Percentiles rank a stretch among this genome's conserved stretches.
Conservation (phyloP, 2,888 invertebrate species). For the Gymnocheta viridis region DNA sequence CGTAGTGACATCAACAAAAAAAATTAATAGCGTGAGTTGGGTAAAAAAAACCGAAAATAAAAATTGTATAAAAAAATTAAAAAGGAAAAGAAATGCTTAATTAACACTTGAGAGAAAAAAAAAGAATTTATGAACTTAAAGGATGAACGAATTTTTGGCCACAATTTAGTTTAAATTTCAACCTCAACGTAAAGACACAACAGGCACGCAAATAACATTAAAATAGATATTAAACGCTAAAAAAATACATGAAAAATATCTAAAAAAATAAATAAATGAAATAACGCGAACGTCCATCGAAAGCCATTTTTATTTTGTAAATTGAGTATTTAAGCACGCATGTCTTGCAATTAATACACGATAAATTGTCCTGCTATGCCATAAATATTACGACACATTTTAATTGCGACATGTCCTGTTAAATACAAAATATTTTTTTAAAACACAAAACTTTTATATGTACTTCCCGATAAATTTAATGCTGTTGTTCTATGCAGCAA, state of each 20-base stretch:
- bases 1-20: conserved; percentile 14
- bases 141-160: conserved; percentile 51
- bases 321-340: conserved; percentile 53
- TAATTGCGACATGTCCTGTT: conserved; percentile 35
- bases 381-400: too few species aligned
- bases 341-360: conserved; percentile 1
- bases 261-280: background rate
- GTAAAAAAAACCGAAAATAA: too few species aligned
- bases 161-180: conserved; percentile 64
- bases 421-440: conserved; percentile 44
- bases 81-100: conserved; percentile 46
- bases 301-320: background rate
- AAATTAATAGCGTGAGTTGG: conserved; percentile 64
- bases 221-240: background rate
- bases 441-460: conserved; percentile 34
- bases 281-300: background rate
- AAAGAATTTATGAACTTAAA: conserved; percentile 41
- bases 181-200: conserved; percentile 39
- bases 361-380: conserved; percentile 15
- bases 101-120: conserved; percentile 40
- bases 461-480: conserved; percentile 32
- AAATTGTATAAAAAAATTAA: conserved; percentile 41
- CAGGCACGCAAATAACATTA: conserved; percentile 14
- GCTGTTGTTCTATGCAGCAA: conserved; percentile 41
- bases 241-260: too few species aligned